phyloP scores from a whole-genome alignment of 2,113 vertebrate genomes.

The Pandion haliaetus region DNA sequence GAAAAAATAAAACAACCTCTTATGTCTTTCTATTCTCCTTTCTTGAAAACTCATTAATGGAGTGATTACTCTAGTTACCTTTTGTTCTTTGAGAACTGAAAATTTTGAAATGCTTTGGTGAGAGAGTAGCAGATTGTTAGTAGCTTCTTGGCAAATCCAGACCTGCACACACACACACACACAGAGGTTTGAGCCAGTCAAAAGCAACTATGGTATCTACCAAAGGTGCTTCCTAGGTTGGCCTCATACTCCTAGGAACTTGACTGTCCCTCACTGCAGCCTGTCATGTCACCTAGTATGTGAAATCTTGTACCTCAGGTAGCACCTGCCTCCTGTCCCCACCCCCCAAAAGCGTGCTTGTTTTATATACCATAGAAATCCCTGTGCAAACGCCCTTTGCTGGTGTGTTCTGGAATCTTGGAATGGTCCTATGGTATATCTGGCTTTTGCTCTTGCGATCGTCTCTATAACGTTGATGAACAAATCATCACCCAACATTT shows the following conservation, averaged over 20 bases:
- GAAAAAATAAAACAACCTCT: neutral
- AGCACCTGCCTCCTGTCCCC: neutral
- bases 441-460: neutral
- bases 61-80: neutral
- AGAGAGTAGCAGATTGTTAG: neutral
- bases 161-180: no score
- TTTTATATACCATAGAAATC: neutral
- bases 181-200: neutral
- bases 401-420: neutral
- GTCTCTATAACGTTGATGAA: fast-evolving
- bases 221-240: neutral
- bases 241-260: neutral
- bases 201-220: neutral
- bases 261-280: neutral
- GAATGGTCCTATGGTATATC: neutral
- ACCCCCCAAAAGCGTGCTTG: neutral
- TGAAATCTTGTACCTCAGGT: neutral
- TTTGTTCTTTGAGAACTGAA: neutral
- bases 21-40: neutral
- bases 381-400: fast-evolving
- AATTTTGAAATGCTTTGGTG: neutral
- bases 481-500: neutral
- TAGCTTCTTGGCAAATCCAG: neutral
- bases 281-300: fast-evolving
- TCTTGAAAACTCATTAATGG: neutral